phyloP scores from a whole-genome alignment of 2,797 vertebrate species.

The Chloroceryle amazona region DNA sequence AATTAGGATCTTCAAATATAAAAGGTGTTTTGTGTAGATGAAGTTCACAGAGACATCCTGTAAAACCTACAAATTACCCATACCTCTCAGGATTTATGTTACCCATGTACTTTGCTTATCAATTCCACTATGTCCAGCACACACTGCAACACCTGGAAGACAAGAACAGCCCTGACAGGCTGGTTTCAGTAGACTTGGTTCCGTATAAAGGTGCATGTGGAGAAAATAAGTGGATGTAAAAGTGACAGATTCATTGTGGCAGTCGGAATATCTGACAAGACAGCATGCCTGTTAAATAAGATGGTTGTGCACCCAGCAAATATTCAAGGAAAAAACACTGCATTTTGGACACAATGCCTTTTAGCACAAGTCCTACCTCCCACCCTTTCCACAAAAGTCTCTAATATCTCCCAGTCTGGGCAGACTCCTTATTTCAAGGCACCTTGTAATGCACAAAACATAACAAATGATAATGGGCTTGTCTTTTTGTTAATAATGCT shows the following conservation, averaged over 20 bases:
- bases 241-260: not conserved
- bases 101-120: not conserved
- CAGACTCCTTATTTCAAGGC: not conserved
- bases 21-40: not conserved
- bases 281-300: not conserved
- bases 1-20: not conserved
- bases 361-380: not conserved
- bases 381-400: not conserved
- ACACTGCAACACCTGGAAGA: not conserved
- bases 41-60: not conserved
- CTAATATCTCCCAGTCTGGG: not conserved
- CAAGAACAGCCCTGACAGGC: not conserved
- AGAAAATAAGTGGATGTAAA: not conserved
- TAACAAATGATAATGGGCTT: not conserved
- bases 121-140: not conserved
- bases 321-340: not conserved
- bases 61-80: not conserved
- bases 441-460: not conserved
- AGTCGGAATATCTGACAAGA: not conserved
- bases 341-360: not conserved
- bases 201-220: not conserved
- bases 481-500: not conserved
- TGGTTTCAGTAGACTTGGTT: not conserved
- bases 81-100: not conserved
- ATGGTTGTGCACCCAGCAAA: not conserved